These are phyloP conservation scores for Channallabes apus DNA, from an alignment of 2,797 vertebrate genomes.

Conservation along the genomic window DNA sequence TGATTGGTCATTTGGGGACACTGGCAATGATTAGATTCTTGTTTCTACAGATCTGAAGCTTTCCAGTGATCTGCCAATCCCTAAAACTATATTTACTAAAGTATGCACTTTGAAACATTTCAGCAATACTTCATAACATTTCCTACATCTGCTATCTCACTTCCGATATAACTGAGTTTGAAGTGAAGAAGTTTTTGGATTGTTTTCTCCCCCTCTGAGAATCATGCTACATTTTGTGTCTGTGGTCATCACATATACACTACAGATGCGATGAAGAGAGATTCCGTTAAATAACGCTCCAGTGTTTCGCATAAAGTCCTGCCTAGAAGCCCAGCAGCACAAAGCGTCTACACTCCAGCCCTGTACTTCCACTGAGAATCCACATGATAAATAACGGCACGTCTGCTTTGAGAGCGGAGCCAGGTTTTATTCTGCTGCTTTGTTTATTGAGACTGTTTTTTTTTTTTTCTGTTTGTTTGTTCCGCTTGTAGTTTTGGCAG, in stretches of 20 bases:
- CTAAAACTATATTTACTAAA: not conserved
- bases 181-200: not conserved
- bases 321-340: conserved; percentile 14
- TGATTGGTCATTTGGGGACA: not conserved
- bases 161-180: not conserved
- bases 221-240: not conserved
- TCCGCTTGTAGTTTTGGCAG: conserved; percentile 82
- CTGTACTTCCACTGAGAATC: conserved; percentile 21
- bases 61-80: not conserved
- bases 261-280: not conserved
- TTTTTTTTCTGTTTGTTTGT: conserved; percentile 15
- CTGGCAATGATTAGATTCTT: not conserved
- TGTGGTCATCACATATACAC: not conserved
- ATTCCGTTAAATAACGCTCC: not conserved
- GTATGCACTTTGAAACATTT: not conserved
- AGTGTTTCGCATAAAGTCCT: conserved; percentile 12
- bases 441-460: conserved; percentile 28
- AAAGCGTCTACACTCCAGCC: not conserved
- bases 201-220: not conserved
- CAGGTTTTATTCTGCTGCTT: conserved; percentile 28
- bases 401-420: conserved; percentile 12
- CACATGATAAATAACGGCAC: not conserved
- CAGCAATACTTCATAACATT: not conserved
- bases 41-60: not conserved
- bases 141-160: not conserved